Base-by-base conservation (phyloP, 2,113 vertebrate genomes). In the Axis porcinus region DNA sequence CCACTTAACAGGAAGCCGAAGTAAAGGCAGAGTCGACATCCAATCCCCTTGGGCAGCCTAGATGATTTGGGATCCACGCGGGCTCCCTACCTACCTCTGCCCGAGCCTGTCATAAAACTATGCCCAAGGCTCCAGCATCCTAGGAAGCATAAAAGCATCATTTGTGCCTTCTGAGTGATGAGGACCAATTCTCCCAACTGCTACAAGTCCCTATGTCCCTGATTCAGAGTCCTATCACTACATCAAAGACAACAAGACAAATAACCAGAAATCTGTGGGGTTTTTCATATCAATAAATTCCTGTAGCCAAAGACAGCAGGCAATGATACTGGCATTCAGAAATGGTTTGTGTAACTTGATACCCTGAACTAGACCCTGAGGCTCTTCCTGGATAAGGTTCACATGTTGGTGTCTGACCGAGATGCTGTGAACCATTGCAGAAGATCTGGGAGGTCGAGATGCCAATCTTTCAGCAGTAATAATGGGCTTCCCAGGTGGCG, bases 381-480 rank as follows among this genome's bases (percentile, higher is more conserved):
- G 4, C 15, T n/a, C 93, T 96, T 89, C 76, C 74, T 95, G 45
- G 52, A 89, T 95, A 97, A 97, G 30, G 70, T 30, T 74, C 58
- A 78, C 2, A 52, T 47, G 82, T 50, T 91, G 12, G 89, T 93
- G 89, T 33, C 79, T 92, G 97, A 36, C 36, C 15, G 0, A 27
- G 4, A 33, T 47, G 64, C 54, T 33, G 0, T 1, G 1, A 82
- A 17, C 43, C 55, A 40, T 45, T 86, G 52, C 19, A 79, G 91
- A 74, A 30, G 28, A 79, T 33, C 27, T 3, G 30, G 40, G 95
- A 28, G 50, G 13, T 93, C 50, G 83, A 94, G 92, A 27, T 43
- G 89, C 96, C 92, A 95, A 36, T 91, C 33, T 97, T 92, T 76
- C 3, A 47, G 76, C 43, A 76, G 36, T 13, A 23, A 76, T 7